Base-by-base conservation (phyloP, 2,797 vertebrate genomes). In the Pterois miles region DNA sequence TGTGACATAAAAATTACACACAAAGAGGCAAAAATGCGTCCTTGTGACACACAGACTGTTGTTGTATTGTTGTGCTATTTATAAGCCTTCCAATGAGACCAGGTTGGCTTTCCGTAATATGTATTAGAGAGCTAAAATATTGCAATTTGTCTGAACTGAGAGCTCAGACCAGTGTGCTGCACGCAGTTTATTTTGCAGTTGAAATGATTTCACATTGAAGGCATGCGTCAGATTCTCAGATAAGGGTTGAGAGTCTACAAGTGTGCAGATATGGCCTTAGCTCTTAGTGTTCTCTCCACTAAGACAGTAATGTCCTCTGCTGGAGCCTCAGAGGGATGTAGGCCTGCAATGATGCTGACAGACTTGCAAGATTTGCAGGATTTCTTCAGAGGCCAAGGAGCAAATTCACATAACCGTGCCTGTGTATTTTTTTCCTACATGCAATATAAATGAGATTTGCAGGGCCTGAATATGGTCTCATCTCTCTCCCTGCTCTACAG, bases 361-460 rank as follows among this genome's bases (percentile, higher is more conserved):
- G 84, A 86, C 80, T 80, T 20, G 9, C 46, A 75, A 78, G 86
- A 87, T 91, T 89, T 91, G 69, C 74, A 60, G 85, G 83, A 89
- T 90, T 87, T 92, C 75, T 89, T 73, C 52, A 25, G 56, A 86
- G 52, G 86, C 85, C 77, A 82, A 75, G 82, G 43, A 90, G 77
- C 75, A 84, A 86, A 90, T 82, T 89, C 85, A 89, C 18, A 5
- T 69, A 80, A 48, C 76, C 12, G 25, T 40, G 74, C 71, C 73
- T 53, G 53, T 65, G 50, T 88, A n/a, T 81, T 74, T 78, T 75
- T 80, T 78, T 80, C 60, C 85, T 90, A 72, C 86, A 92, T 8
- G 76, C 88, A 95, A 94, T 95, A 93, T 91, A 93, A 93, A 88
- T 87, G 91, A 94, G 93, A 92, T 95, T 95, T 95, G 84, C 76